These are phyloP conservation scores for Limonius californicus DNA, from an alignment of 1,140 invertebrate genomes.

Conservation along the genomic window DNA sequence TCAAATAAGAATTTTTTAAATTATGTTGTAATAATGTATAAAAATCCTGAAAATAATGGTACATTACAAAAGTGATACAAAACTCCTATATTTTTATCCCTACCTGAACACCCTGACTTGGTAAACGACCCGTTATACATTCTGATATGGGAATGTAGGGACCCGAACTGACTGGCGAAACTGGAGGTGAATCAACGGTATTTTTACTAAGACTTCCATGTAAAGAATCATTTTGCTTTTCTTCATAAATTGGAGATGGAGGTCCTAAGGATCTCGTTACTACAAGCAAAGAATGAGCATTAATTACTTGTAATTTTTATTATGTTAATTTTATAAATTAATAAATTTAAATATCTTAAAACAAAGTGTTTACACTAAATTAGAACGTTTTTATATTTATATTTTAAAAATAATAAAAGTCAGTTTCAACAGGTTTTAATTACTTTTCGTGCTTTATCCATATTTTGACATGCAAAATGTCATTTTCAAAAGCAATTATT, in stretches of 20 bases:
- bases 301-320: background rate
- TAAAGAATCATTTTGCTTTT: background rate
- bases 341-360: background rate
- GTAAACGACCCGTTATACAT: conserved; percentile 73
- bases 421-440: no score
- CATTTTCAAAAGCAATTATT: no score
- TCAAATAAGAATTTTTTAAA: conserved; percentile 25
- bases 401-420: no score
- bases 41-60: conserved; percentile 27
- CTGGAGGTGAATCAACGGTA: conserved; percentile 40
- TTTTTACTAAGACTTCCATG: conserved; percentile 43
- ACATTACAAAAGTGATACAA: no score
- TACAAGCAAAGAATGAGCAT: background rate
- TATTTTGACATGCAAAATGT: no score
- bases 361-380: background rate
- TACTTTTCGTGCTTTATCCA: no score
- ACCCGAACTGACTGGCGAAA: conserved; percentile 43
- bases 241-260: background rate
- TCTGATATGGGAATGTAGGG: conserved; percentile 84
- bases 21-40: conserved; percentile 34
- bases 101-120: conserved; percentile 35
- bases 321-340: background rate
- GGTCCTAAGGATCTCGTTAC: conserved; percentile 1
- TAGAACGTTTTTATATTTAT: no score
- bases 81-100: no score